These are phyloP conservation scores for Lateolabrax maculatus DNA, from an alignment of 2,797 vertebrate species.

Conservation along the genomic window DNA sequence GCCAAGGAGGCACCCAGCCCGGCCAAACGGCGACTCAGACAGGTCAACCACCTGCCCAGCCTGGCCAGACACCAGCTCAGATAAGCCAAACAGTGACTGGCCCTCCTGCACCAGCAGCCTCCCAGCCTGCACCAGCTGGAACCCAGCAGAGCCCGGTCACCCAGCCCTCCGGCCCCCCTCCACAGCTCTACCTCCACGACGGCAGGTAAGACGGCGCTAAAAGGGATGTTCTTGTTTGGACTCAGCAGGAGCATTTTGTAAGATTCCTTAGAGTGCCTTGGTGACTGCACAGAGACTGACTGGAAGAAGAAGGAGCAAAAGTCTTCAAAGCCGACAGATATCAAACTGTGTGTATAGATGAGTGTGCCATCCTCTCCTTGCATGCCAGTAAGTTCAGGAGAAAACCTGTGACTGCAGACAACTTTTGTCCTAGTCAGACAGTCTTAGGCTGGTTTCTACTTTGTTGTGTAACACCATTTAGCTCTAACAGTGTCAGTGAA, in stretches of 20 bases:
- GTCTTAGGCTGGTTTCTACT: constrained; percentile 42
- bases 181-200: constrained; percentile 96
- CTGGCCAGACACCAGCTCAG: constrained; percentile 74
- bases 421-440: constrained; percentile 37
- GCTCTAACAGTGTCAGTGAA: constrained; percentile 72
- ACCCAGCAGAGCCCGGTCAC: constrained; percentile 84
- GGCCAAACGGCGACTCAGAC: constrained; percentile 73
- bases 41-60: constrained; percentile 70
- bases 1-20: constrained; percentile 78
- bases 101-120: constrained; percentile 71
- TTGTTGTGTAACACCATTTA: constrained; percentile 75
- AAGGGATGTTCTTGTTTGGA: constrained; percentile 17
- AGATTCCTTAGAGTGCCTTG: not conserved
- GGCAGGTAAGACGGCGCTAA: constrained; percentile 88
- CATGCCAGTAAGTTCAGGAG: constrained; percentile 29
- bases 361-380: not conserved
- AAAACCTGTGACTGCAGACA: constrained; percentile 47
- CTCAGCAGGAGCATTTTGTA: not conserved
- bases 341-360: constrained; percentile 19
- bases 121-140: constrained; percentile 73
- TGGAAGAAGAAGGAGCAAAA: not conserved
- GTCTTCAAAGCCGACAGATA: constrained; percentile 12
- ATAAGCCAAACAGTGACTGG: constrained; percentile 66
- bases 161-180: constrained; percentile 90
- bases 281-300: not conserved